Evolutionary conservation across 2,888 invertebrate species (phyloP).

Genomic region (Petrolisthes cinctipes): DNA sequence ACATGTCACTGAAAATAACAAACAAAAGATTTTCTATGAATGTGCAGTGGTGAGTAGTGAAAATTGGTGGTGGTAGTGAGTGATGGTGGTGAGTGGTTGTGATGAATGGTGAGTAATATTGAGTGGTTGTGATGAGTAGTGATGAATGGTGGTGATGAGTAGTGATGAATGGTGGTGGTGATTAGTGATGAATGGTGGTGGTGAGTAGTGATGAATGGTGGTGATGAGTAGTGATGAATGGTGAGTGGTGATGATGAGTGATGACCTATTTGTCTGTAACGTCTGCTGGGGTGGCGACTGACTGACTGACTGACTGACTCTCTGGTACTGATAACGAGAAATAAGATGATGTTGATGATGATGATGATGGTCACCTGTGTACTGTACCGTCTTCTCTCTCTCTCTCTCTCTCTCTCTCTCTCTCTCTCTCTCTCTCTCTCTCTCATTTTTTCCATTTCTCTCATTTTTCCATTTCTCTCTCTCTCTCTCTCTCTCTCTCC

Average conservation of each 20-base stretch:
- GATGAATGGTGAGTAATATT: too few relatives aligned
- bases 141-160: too few relatives aligned
- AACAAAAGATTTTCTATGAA: too few relatives aligned
- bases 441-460: neutral
- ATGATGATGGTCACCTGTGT: conserved; percentile 3
- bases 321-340: neutral
- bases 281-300: neutral
- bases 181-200: too few relatives aligned
- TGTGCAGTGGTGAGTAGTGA: too few relatives aligned
- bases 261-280: neutral
- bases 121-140: too few relatives aligned
- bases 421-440: neutral
- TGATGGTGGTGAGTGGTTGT: too few relatives aligned
- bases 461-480: neutral
- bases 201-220: too few relatives aligned
- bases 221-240: neutral
- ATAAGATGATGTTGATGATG: neutral
- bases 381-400: neutral
- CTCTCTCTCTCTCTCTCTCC: neutral
- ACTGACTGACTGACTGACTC: neutral
- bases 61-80: too few relatives aligned
- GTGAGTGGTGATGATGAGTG: neutral
- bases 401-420: neutral
- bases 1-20: too few relatives aligned
- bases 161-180: too few relatives aligned